Conservation (phyloP, 1,140 invertebrate species). For the Nephila pilipes region DNA sequence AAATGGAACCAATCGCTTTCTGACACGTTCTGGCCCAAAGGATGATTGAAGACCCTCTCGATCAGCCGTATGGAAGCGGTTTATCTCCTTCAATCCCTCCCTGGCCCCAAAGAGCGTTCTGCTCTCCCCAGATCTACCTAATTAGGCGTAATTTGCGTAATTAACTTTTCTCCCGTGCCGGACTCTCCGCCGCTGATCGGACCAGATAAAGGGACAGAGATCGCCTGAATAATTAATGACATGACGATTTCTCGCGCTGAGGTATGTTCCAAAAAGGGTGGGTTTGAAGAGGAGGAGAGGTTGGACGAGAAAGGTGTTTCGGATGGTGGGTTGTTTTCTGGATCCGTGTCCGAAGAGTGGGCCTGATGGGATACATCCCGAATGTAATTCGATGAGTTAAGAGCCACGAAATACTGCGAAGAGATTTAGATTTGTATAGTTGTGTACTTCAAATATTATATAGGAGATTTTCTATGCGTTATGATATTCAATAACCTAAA, state of each 20-base stretch:
- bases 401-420: too few species aligned
- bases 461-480: too few species aligned
- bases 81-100: slow-evolving; percentile 1
- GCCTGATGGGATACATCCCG: not conserved
- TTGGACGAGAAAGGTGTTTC: not conserved
- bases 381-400: too few species aligned
- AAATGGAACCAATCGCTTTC: slow-evolving; percentile 47
- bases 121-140: slow-evolving; percentile 33
- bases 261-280: slow-evolving; percentile 18
- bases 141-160: slow-evolving; percentile 74
- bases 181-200: slow-evolving; percentile 53
- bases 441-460: too few species aligned
- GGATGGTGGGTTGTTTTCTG: not conserved
- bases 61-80: slow-evolving; percentile 56
- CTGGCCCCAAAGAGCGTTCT: not conserved
- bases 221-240: slow-evolving; percentile 60
- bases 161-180: slow-evolving; percentile 70
- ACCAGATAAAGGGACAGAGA: slow-evolving; percentile 43
- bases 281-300: not conserved
- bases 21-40: slow-evolving; percentile 29
- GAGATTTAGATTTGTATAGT: too few species aligned
- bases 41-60: slow-evolving; percentile 64
- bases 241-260: slow-evolving; percentile 53
- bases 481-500: too few species aligned
- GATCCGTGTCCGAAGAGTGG: not conserved